phyloP scores from a whole-genome alignment of 2,113 vertebrate genomes.

The Halcyon senegalensis region DNA sequence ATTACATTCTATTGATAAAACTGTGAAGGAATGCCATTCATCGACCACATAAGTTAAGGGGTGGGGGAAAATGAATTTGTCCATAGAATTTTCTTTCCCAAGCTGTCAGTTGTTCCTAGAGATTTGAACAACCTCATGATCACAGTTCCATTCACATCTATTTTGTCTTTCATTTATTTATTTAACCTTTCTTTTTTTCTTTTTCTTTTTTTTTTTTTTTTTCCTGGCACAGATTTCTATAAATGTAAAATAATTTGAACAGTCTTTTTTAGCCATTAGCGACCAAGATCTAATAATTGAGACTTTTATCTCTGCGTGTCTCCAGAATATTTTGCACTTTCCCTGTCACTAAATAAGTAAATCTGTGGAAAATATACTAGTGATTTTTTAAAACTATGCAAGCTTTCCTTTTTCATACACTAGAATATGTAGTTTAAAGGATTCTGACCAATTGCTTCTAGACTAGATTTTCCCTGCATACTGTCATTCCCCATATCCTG shows the following conservation, averaged over 20 bases:
- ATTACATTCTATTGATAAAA: conserved; percentile 77
- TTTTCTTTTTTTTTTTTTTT: neutral
- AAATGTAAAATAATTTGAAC: neutral
- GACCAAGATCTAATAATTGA: neutral
- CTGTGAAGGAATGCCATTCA: conserved; percentile 70
- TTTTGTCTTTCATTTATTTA: conserved; percentile 55
- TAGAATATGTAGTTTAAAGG: neutral
- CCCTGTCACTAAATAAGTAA: neutral
- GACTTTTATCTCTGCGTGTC: neutral
- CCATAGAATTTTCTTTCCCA: conserved; percentile 46
- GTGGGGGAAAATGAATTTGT: conserved; percentile 67
- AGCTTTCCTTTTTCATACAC: neutral
- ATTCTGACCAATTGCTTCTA: neutral
- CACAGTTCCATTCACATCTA: conserved; percentile 18
- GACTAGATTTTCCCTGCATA: neutral
- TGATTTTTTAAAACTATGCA: neutral
- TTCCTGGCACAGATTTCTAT: neutral
- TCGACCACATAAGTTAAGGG: conserved; percentile 61
- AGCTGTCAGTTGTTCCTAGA: conserved; percentile 65
- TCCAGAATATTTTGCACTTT: neutral
- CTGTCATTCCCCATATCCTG: fast-evolving
- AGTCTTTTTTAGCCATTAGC: neutral
- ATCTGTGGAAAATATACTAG: neutral
- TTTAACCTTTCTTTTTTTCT: conserved; percentile 36
- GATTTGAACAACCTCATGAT: conserved; percentile 41